Conservation (phyloP, 2,113 vertebrate genomes). For the Athene cunicularia region DNA sequence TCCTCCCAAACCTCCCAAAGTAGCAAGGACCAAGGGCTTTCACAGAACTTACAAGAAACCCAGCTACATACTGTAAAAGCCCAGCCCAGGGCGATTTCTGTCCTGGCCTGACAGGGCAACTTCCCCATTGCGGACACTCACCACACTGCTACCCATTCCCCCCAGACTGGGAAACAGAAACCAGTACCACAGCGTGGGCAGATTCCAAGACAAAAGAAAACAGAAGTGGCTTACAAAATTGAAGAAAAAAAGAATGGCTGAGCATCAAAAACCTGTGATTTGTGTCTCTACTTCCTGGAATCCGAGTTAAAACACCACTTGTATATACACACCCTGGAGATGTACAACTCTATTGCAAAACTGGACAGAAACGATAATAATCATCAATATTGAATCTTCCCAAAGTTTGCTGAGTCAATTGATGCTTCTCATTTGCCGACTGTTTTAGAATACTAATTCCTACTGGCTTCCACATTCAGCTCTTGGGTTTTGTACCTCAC, state of each 20-base stretch:
- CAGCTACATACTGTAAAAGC: neutral
- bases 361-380: neutral
- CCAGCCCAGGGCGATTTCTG: neutral
- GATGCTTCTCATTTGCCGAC: neutral
- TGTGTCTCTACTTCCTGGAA: neutral
- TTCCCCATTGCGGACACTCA: neutral
- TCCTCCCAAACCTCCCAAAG: neutral
- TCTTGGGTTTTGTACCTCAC: neutral
- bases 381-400: neutral
- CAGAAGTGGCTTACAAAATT: neutral
- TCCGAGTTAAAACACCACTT: neutral
- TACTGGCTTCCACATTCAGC: neutral
- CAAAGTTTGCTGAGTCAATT: neutral
- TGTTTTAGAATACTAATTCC: neutral
- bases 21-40: neutral
- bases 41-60: neutral
- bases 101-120: accelerated
- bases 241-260: neutral
- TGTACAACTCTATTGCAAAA: neutral
- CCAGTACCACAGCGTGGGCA: neutral
- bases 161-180: neutral
- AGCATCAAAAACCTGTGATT: neutral
- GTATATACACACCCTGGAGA: neutral
- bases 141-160: neutral
- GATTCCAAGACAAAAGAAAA: neutral